phyloP scores from a whole-genome alignment of 2,113 vertebrate species.

The Rhizomys pruinosus region DNA sequence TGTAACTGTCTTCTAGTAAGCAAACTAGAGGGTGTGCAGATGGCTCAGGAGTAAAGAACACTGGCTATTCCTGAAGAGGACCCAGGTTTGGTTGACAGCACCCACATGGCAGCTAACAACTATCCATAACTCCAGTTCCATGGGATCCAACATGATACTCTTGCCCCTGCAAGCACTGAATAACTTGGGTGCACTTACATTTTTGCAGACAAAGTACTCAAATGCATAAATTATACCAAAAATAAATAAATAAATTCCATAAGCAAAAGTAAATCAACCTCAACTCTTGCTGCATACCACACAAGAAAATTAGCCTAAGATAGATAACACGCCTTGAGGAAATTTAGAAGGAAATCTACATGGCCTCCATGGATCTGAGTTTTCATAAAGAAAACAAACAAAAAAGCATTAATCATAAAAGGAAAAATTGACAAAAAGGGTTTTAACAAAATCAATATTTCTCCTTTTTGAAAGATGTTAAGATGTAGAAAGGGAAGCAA shows the following conservation, averaged over 20 bases:
- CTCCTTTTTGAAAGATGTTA: not conserved
- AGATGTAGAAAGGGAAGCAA: not conserved
- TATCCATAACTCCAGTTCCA: too few species aligned
- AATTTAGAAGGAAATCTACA: not conserved
- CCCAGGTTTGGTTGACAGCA: too few species aligned
- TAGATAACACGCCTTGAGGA: not conserved
- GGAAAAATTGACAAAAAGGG: not conserved
- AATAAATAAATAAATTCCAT: too few species aligned
- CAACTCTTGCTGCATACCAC: not conserved
- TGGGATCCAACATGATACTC: too few species aligned
- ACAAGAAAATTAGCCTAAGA: not conserved
- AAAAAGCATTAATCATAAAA: not conserved
- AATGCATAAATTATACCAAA: too few species aligned
- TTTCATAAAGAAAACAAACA: not conserved
- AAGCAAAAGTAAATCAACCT: not conserved
- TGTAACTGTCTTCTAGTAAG: not conserved
- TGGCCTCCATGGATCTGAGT: not conserved
- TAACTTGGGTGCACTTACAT: too few species aligned
- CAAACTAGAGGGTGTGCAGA: not conserved
- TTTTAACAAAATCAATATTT: constrained; percentile 5
- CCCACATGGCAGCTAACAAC: too few species aligned
- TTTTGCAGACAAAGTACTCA: too few species aligned
- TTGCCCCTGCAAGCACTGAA: too few species aligned
- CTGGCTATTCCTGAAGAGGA: too few species aligned
- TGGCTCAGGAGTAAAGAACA: too few species aligned